phyloP scores from a whole-genome alignment of 1,140 invertebrate genomes.

The Penaeus japonicus region DNA sequence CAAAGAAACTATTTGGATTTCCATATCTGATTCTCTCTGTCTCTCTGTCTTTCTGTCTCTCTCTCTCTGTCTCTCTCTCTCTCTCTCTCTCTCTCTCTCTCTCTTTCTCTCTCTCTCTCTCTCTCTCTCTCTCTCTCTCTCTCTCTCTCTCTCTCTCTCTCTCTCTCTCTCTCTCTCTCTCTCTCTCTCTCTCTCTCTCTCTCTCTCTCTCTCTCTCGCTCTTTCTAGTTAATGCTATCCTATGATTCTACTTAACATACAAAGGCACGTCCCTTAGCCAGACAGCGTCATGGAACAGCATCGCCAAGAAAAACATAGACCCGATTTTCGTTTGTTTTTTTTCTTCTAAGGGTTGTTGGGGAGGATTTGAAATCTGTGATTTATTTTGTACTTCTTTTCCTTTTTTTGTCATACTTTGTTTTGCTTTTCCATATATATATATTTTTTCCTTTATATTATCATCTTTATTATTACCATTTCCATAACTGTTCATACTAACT shows the following conservation, averaged over 20 bases:
- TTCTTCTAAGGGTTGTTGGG: no score
- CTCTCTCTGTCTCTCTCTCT: background rate
- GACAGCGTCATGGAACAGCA: no score
- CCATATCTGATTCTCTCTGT: background rate
- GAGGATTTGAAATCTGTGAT: no score
- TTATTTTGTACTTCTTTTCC: no score
- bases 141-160: background rate
- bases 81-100: background rate
- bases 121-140: slow-evolving; percentile 7
- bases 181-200: background rate
- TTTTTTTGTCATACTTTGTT: background rate
- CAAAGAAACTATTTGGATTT: no score
- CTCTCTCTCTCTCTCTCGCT: background rate
- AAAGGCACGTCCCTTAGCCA: no score
- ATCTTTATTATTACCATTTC: background rate
- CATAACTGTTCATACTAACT: background rate
- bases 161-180: slow-evolving; percentile 1
- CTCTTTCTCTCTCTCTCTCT: background rate
- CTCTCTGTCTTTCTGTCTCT: slow-evolving; percentile 20
- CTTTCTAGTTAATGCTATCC: no score
- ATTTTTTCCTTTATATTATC: background rate
- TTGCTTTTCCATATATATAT: background rate
- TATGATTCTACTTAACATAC: no score
- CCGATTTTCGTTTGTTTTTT: no score
- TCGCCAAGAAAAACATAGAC: no score